These are phyloP conservation scores for Pristionchus entomophagus DNA, from an alignment of 2,888 invertebrate genomes.

Conservation along the genomic window DNA sequence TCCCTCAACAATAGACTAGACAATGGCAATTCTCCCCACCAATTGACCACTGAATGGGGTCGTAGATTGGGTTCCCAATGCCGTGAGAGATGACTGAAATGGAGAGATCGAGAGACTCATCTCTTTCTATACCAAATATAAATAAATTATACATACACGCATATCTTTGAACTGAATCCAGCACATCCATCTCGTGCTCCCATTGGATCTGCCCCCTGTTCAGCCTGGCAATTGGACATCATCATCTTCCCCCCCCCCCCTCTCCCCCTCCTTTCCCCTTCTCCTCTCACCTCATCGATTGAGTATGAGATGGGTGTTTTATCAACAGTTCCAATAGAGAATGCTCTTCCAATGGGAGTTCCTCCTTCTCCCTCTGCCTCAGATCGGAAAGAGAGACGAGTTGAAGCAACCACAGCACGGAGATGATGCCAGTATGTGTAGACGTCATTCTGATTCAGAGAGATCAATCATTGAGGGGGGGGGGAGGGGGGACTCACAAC, in stretches of 20 bases:
- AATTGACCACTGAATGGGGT: constrained; percentile 55
- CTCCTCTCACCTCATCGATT: too few species aligned
- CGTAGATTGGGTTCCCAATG: constrained; percentile 70
- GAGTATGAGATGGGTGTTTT: neutral
- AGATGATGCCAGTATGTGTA: constrained; percentile 69
- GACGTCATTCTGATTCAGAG: constrained; percentile 51
- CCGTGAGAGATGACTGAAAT: constrained; percentile 63
- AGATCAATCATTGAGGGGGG: neutral
- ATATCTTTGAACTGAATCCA: constrained; percentile 61
- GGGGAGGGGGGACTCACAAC: neutral
- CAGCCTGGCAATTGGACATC: too few species aligned
- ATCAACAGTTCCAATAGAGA: constrained; percentile 33
- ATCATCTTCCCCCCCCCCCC: too few species aligned
- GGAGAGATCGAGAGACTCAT: too few species aligned
- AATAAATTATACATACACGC: constrained; percentile 54
- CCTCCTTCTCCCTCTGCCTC: constrained; percentile 5
- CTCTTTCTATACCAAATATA: too few species aligned
- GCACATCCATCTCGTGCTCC: constrained; percentile 56
- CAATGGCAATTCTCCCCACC: constrained; percentile 56
- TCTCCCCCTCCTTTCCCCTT: too few species aligned
- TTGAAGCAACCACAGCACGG: constrained; percentile 68
- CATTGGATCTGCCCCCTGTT: constrained; percentile 45
- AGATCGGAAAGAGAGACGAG: constrained; percentile 59
- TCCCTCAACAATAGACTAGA: too few species aligned
- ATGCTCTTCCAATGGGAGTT: neutral